Base-by-base conservation (phyloP, 2,888 invertebrate species). In the Sclerodermus sp. region DNA sequence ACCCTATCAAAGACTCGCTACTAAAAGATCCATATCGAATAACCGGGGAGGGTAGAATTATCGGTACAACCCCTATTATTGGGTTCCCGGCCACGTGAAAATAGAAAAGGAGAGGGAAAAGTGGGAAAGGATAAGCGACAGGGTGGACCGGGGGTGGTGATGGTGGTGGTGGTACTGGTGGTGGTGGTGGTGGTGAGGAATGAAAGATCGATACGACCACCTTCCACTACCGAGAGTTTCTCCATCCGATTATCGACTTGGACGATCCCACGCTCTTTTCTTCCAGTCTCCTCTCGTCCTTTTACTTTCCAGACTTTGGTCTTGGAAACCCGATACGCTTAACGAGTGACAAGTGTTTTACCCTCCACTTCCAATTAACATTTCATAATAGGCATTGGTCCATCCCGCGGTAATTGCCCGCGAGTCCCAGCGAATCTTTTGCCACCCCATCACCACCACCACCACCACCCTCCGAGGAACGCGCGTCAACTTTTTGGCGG, bases 31-130 rank as follows among this genome's bases (percentile, higher is more conserved):
- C 67, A 66, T 65, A 66, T 71, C 66, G 60, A 63, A 67, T 66
- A 67, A 68, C 60, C 62, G 64, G 63, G 64, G 63, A 56, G 62
- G 65, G 59, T 64, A 8, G 64, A 71, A 71, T 71, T 71, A 71
- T 71, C 69, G 66, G 66, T 67, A 66, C 66, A 69, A 65, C 64
- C 63, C 59, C 62, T 58, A 67, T 68, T 71, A 71, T 69, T 68
- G 67, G 62, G 67, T 67, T 69, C 53, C 58, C 47, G 47, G 56
- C 58, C 49, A 56, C 53, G 68, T 59, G 63, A 63, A 64, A 70
- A 57, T 59, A 56, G 60, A 60, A 55, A 61, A 55, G 45, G 42
- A 47, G 53, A 37, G 41, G 36, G 18, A 42, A 48, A 39, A 23
- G 39, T 32, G 23, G 38, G 49, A 32, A 23, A 55, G 23, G 57